Conservation (phyloP, 2,113 vertebrate genomes). For the Bufo bufo region DNA sequence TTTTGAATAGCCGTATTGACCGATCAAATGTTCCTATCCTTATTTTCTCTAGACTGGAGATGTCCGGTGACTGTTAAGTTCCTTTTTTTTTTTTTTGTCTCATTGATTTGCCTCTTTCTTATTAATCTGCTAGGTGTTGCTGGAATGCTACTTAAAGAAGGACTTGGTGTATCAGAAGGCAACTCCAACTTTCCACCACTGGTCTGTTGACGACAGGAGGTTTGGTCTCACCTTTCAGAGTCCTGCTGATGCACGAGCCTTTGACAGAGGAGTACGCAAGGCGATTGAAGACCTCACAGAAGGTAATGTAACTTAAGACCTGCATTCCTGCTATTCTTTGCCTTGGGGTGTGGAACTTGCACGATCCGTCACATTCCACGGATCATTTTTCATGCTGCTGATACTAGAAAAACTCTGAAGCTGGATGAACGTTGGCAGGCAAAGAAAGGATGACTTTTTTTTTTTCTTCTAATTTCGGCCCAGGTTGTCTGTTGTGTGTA, state of each 20-base stretch:
- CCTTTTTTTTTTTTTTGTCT: not conserved
- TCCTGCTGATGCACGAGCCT: conserved; percentile 94
- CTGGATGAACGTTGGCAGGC: conserved; percentile 29
- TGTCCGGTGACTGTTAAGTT: too few relatives aligned
- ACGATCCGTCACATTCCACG: conserved; percentile 16
- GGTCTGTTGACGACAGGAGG: conserved; percentile 94
- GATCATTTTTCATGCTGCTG: conserved; percentile 31
- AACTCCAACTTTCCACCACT: conserved; percentile 99
- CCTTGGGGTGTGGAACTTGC: not conserved
- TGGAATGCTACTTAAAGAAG: conserved; percentile 96
- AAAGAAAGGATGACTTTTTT: not conserved
- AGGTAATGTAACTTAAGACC: conserved; percentile 73
- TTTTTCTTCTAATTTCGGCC: conserved; percentile 7
- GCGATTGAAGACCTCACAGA: conserved; percentile 97
- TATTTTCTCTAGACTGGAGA: too few relatives aligned
- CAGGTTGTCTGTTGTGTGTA: not conserved
- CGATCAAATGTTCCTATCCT: too few relatives aligned
- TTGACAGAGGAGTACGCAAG: conserved; percentile 96
- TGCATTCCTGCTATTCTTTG: not conserved
- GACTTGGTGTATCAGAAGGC: conserved; percentile 96
- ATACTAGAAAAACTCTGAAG: conserved; percentile 30
- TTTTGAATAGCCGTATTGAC: too few relatives aligned
- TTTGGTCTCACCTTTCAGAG: conserved; percentile 97
- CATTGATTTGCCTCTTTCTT: not conserved
- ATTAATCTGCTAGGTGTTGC: conserved; percentile 81